Evolutionary conservation across 2,113 vertebrate species (phyloP).

Genomic region (Trichechus manatus): DNA sequence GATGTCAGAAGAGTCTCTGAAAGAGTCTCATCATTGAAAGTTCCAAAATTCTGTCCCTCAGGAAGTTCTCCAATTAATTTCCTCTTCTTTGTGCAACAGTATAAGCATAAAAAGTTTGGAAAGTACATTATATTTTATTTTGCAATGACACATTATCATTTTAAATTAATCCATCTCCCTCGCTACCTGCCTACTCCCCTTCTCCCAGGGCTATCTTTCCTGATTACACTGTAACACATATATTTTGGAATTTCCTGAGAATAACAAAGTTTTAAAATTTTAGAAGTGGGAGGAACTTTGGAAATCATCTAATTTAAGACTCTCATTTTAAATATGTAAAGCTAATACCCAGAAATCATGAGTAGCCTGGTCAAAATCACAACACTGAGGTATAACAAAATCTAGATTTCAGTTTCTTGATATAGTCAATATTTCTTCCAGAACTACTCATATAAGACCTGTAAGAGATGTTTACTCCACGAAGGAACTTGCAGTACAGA

Average conservation of each 20-base stretch:
- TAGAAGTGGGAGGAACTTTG: background rate
- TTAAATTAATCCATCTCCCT: background rate
- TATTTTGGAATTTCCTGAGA: background rate
- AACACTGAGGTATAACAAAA: background rate
- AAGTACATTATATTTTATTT: background rate
- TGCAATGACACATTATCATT: background rate
- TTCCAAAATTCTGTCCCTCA: background rate
- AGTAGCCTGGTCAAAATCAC: background rate
- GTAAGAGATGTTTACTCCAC: background rate
- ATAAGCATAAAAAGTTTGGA: background rate
- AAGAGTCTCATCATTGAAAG: background rate
- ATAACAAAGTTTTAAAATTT: background rate
- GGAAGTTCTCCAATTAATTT: background rate
- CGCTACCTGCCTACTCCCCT: background rate
- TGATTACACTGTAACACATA: background rate
- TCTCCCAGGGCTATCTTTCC: background rate
- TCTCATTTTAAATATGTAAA: background rate
- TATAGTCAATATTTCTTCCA: background rate
- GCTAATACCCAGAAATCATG: background rate
- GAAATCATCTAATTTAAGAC: background rate
- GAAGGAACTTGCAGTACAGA: background rate
- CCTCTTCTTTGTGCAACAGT: background rate
- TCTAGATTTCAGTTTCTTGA: background rate
- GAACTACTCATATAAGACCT: background rate
- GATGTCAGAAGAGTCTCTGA: too few relatives aligned